Evolutionary conservation across 2,888 invertebrate genomes (phyloP), one percentile per base, ranked within the genome.

Genomic region (Agrotis puta): DNA sequence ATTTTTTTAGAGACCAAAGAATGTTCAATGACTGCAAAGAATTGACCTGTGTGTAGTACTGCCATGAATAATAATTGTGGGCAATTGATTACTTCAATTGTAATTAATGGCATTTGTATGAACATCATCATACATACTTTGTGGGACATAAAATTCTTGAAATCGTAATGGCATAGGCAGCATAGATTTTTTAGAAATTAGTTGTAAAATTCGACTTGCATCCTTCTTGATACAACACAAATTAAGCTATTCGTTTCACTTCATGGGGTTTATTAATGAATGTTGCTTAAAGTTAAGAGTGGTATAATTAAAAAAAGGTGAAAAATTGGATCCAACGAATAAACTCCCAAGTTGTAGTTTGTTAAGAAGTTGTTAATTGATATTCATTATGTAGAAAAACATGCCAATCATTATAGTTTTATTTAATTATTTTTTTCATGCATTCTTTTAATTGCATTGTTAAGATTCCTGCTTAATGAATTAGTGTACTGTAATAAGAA

Each of bases 51-150:
- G 9, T 27, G 2, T 39, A 27, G 22, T 43, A 6, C 9, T 11
- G 20, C 33, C 59, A 43, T 62, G 47, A 69, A 57, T 62, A 62
- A 57, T 62, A 27, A 77, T 57, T 70, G 61, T 39, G 53, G 77
- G 22, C 57, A 62, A 69, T 77, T 69, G 24, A 77, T 74, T 39
- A 62, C 69, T 68, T 68, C 27, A 62, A 62, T 74, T 77, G 62
- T 63, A 62, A 76, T 76, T n/a, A 68, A 77, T 74, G 22, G 24
- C 14, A 7, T 57, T 57, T 70, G 27, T 62, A 47, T 77, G n/a
- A 58, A 62, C n/a, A 57, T 39, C n/a, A 68, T 76, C n/a, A n/a
- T n/a, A n/a, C n/a, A n/a, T 50, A 39, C 47, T 54, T 68, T 18
- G 22, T 20, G 14, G 1, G 1, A 2, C 33, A 27, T 50, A 61